Conservation (phyloP, 2,888 invertebrate genomes). For the Disparrhopalites patrizii region DNA sequence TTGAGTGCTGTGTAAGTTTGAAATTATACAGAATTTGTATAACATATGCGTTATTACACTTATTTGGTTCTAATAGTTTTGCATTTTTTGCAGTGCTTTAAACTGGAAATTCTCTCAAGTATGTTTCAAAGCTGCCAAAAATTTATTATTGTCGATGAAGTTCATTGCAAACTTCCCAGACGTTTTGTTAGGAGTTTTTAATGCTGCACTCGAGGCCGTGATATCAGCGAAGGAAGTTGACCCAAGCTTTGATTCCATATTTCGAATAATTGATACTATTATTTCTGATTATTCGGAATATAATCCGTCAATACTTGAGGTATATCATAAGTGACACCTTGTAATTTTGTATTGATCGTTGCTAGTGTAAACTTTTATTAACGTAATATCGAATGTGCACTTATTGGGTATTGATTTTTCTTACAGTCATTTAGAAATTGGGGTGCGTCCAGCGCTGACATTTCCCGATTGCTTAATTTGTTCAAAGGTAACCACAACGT, state of each 20-base stretch:
- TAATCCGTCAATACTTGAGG: not conserved
- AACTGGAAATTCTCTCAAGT: conserved; percentile 44
- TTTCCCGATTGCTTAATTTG: conserved; percentile 29
- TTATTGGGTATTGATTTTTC: not conserved
- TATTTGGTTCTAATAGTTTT: not conserved
- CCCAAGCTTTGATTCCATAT: conserved; percentile 36
- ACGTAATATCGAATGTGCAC: not conserved
- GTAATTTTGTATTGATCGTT: conserved; percentile 7
- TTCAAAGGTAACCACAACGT: conserved; percentile 30
- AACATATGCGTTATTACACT: not conserved
- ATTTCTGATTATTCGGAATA: conserved; percentile 28
- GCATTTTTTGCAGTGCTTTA: conserved; percentile 36
- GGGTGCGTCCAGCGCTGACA: conserved; percentile 40
- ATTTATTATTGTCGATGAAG: conserved; percentile 37
- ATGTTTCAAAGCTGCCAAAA: conserved; percentile 36
- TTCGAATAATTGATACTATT: conserved; percentile 37
- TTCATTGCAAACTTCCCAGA: conserved; percentile 28
- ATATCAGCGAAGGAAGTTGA: conserved; percentile 40
- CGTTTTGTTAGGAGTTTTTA: conserved; percentile 35
- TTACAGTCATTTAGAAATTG: conserved; percentile 40
- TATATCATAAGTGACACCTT: conserved; percentile 5
- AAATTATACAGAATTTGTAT: not conserved
- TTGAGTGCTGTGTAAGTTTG: conserved; percentile 40
- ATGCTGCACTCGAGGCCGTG: conserved; percentile 36
- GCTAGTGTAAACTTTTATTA: not conserved